Evolutionary conservation across 1,140 invertebrate genomes (phyloP).

Genomic region (Penaeus vannamei): DNA sequence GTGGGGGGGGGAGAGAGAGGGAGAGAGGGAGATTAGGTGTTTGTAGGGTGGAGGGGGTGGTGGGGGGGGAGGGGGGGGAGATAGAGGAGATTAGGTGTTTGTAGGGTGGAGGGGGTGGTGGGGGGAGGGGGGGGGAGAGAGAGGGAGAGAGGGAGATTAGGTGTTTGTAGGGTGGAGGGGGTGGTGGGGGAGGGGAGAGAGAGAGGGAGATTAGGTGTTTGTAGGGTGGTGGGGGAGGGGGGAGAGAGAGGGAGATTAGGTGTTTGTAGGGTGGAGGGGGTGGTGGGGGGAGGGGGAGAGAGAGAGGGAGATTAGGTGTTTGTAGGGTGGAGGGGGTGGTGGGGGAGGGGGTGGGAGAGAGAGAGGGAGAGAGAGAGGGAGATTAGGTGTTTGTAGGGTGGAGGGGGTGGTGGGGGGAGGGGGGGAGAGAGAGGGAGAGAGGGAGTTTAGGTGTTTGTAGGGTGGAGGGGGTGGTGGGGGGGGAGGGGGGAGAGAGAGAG

Average conservation of each 20-base stretch:
- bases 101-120: background rate
- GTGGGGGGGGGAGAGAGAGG: background rate
- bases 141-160: too few relatives aligned
- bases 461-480: background rate
- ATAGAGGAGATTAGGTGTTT: too few relatives aligned
- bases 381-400: too few relatives aligned
- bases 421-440: background rate
- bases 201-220: background rate
- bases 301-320: too few relatives aligned
- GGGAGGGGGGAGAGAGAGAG: background rate
- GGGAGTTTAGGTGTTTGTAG: too few relatives aligned
- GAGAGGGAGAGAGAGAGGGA: background rate
- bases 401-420: background rate
- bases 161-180: background rate
- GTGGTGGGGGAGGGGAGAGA: background rate
- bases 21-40: too few relatives aligned
- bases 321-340: background rate
- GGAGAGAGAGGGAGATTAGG: too few relatives aligned
- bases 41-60: background rate
- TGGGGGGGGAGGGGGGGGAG: too few relatives aligned
- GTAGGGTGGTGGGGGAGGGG: background rate
- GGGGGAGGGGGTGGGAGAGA: background rate
- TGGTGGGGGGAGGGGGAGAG: too few relatives aligned
- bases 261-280: background rate
- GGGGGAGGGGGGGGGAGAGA: background rate